These are phyloP conservation scores for Dromius quadrimaculatus DNA, from an alignment of 2,888 invertebrate species.

Conservation along the genomic window DNA sequence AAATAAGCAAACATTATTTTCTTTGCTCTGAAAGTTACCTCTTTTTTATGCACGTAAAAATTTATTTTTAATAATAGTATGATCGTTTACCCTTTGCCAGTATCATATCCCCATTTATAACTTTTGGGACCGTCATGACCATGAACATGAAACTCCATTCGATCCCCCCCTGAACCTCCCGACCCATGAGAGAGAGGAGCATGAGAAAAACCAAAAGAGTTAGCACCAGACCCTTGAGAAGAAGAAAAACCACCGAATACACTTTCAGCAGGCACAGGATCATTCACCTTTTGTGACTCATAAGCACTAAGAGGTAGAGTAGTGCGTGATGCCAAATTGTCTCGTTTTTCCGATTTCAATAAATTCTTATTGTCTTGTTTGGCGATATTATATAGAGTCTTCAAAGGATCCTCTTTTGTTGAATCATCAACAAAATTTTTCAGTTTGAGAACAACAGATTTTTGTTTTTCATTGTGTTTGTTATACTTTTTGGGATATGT, in stretches of 20 bases:
- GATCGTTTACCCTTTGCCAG: conserved; percentile 80
- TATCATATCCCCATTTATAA: conserved; percentile 87
- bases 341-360: conserved; percentile 64
- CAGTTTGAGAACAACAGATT: conserved; percentile 61
- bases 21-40: background rate
- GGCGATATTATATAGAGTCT: conserved; percentile 65
- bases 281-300: conserved; percentile 53
- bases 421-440: conserved; percentile 67
- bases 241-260: conserved; percentile 59
- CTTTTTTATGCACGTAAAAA: background rate
- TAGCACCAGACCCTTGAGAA: conserved; percentile 58
- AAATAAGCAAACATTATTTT: background rate
- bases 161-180: conserved; percentile 62
- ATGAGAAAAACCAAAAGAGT: conserved; percentile 53
- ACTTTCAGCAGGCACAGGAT: conserved; percentile 55
- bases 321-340: conserved; percentile 48
- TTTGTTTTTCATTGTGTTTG: conserved; percentile 66
- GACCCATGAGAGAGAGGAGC: conserved; percentile 17
- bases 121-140: conserved; percentile 86
- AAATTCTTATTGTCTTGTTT: conserved; percentile 70
- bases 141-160: conserved; percentile 83
- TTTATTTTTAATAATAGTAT: background rate
- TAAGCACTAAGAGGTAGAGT: conserved; percentile 7
- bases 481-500: conserved; percentile 73
- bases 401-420: conserved; percentile 61